Conservation (phyloP, 92 coral and sea anemone genomes). For the Siderastrea siderea region DNA sequence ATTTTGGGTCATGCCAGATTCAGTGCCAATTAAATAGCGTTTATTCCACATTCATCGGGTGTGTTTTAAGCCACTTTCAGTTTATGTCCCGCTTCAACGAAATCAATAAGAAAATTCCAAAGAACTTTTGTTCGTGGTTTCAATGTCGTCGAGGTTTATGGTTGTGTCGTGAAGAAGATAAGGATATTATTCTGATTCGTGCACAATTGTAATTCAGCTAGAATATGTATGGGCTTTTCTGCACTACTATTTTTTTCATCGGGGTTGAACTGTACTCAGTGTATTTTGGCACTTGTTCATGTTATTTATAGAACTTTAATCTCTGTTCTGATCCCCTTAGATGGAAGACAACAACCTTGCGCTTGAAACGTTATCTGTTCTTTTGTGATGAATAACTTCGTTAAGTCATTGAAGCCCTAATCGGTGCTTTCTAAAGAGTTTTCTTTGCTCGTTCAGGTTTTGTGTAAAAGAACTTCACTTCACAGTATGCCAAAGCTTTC, state of each 20-base stretch:
- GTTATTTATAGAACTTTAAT: conserved; percentile 22
- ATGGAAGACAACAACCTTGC: background rate
- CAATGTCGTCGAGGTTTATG: conserved; percentile 11
- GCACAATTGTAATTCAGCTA: conserved; percentile 2
- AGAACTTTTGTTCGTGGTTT: background rate
- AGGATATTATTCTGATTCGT: background rate
- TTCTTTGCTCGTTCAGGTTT: background rate
- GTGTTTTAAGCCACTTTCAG: background rate
- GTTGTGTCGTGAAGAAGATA: conserved; percentile 8
- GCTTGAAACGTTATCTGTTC: background rate
- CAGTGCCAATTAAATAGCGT: background rate
- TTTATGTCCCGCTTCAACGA: background rate
- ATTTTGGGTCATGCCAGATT: background rate
- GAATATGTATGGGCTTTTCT: background rate
- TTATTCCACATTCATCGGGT: background rate
- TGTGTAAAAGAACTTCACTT: background rate
- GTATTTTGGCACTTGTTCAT: conserved; percentile 5
- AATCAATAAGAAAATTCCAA: background rate
- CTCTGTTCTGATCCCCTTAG: conserved; percentile 13
- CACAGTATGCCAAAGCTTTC: conserved; percentile 19
- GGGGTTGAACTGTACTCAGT: background rate
- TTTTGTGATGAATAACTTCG: background rate
- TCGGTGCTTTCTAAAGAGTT: background rate
- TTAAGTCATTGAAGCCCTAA: background rate
- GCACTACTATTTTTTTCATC: background rate